Base-by-base conservation (phyloP, 1,140 invertebrate genomes). In the Sitophilus oryzae region DNA sequence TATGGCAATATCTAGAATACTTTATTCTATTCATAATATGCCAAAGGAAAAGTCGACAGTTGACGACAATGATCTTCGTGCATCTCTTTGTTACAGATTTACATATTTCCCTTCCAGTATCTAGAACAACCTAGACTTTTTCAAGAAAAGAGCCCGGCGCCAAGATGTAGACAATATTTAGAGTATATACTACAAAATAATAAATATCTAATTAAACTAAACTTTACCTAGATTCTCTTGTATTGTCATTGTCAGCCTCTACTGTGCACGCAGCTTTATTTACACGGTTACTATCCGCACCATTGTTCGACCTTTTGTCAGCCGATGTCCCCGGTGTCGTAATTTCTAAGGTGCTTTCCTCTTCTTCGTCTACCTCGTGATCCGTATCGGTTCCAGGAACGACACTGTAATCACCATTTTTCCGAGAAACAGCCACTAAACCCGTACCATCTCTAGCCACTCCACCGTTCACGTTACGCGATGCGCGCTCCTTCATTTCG, bases 371-470 rank as follows among this genome's bases (percentile, higher is more conserved):
- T 10, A 58, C 56, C 36, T 71, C 72, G 37, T 73, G 64, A 37
- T 74, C 73, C 0, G 77, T 76, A 56, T 84, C 83, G 52, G 79
- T 79, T 30, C 76, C 82, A 15, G 84, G 82, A 37, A 86, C 80
- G 52, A 83, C 81, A 58, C 82, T 75, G 66, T 86, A 86, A 61
- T 85, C 82, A 11, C 83, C 82, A 58, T 82, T 77, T 58, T 80
- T 80, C 62, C 77, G 61, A 56, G 66, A 11, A 3, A 48, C 60
- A 21, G 71, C 65, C 47, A 75, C 72, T 15, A 70, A 65, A 0
- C 70, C 69, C 70, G 69, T 48, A 67, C 66, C 42, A 64, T 67
- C 51, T 47, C 42, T 49, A 36, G 11, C 37, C 3, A 56, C 52
- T n/a, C 59, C 59, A 35, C 63, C 64, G 35, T 69, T 69, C 5